phyloP scores from a whole-genome alignment of 2,888 invertebrate genomes.

The Brassicogethes aeneus region DNA sequence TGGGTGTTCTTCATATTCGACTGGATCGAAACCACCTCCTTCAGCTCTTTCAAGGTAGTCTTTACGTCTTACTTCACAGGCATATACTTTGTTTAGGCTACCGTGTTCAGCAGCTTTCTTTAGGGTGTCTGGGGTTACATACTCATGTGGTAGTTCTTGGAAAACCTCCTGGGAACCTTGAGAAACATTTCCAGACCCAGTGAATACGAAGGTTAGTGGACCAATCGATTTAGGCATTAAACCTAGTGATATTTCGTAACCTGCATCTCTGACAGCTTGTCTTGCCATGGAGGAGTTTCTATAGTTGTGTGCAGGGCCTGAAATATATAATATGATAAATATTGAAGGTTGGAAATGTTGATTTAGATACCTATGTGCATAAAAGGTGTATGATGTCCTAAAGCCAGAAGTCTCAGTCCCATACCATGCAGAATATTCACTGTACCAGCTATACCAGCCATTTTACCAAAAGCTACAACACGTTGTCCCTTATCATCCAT shows the following conservation, averaged over 20 bases:
- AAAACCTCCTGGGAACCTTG: constrained; percentile 87
- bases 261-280: constrained; percentile 96
- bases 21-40: constrained; percentile 82
- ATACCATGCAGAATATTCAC: constrained; percentile 97
- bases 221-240: constrained; percentile 98
- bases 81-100: constrained; percentile 92
- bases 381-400: constrained; percentile 98
- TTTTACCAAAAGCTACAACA: constrained; percentile 97
- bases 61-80: constrained; percentile 86
- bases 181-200: constrained; percentile 96
- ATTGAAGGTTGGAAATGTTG: background rate
- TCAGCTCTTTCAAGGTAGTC: constrained; percentile 91
- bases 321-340: background rate
- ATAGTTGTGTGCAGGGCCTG: constrained; percentile 89
- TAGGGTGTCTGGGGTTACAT: constrained; percentile 90
- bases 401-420: constrained; percentile 82
- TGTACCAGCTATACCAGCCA: constrained; percentile 97
- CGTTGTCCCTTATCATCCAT: constrained; percentile 82
- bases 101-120: constrained; percentile 95
- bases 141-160: constrained; percentile 94
- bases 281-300: constrained; percentile 95
- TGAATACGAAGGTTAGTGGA: constrained; percentile 94
- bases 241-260: constrained; percentile 91
- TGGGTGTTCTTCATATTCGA: constrained; percentile 85
- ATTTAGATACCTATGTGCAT: constrained; percentile 74